Conservation (phyloP, 2,113 vertebrate species). For the Rhinolophus ferrumequinum region DNA sequence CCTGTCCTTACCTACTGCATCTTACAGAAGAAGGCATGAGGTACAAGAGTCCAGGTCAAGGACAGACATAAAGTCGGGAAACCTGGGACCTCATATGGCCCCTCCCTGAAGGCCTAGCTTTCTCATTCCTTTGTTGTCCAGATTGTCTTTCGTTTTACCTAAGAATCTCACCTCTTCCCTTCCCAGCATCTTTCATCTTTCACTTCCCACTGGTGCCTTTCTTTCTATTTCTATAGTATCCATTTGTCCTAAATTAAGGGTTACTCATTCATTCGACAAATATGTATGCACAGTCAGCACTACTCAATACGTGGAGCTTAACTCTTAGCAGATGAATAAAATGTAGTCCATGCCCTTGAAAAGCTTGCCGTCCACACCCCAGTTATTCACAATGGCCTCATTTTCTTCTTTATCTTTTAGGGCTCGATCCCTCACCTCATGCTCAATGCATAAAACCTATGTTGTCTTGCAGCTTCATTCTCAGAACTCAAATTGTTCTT, state of each 20-base stretch:
- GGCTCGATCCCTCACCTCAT: not conserved
- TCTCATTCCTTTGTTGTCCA: not conserved
- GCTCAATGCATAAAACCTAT: not conserved
- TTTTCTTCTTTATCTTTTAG: conserved; percentile 38
- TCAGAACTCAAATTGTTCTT: conserved; percentile 30
- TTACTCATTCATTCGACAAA: not conserved
- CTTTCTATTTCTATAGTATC: not conserved
- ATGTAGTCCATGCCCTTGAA: not conserved
- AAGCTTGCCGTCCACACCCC: not conserved
- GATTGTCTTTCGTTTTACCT: not conserved
- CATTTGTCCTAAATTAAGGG: not conserved
- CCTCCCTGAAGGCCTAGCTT: not conserved
- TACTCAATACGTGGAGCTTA: not conserved
- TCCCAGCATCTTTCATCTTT: not conserved
- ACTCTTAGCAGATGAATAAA: conserved; percentile 20
- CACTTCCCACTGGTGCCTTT: not conserved
- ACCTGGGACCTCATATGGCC: not conserved
- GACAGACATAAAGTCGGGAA: not conserved
- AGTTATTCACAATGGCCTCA: not conserved
- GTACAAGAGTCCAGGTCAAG: not conserved
- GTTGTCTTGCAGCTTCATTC: not conserved
- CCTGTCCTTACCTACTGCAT: not conserved
- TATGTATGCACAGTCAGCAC: not conserved
- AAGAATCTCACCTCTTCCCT: conserved; percentile 1
- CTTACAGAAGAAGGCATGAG: not conserved